Evolutionary conservation across 2,888 invertebrate genomes (phyloP).

Genomic region (Hirtodrosophila trivittata): DNA sequence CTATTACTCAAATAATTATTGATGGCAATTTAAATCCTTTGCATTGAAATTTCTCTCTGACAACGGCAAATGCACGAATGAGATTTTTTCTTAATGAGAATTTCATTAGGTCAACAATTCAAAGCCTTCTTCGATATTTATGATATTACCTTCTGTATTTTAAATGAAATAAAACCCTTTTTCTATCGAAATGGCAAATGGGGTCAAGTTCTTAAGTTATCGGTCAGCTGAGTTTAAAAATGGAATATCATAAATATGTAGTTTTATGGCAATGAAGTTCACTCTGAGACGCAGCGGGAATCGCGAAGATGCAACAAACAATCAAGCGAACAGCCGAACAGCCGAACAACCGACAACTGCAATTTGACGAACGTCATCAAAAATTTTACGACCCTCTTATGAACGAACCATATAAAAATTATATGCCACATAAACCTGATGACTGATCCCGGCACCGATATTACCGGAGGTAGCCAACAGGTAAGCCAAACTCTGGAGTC

Average conservation of each 20-base stretch:
- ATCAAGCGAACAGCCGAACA: constrained; percentile 15
- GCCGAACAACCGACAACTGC: constrained; percentile 37
- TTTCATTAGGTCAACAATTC: neutral
- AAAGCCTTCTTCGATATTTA: neutral
- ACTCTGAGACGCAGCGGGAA: constrained; percentile 35
- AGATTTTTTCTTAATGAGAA: too few species aligned
- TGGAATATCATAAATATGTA: constrained; percentile 58
- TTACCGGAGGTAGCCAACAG: constrained; percentile 30
- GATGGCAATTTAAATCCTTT: too few species aligned
- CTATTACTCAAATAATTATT: too few species aligned
- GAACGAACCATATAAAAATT: constrained; percentile 75
- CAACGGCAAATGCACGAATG: neutral
- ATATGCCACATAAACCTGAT: constrained; percentile 79
- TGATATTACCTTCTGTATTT: neutral
- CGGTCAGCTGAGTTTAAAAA: constrained; percentile 8
- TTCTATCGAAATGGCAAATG: constrained; percentile 20
- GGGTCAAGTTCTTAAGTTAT: constrained; percentile 30
- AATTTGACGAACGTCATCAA: constrained; percentile 81
- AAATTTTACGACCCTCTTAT: constrained; percentile 81
- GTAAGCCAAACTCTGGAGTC: constrained; percentile 48
- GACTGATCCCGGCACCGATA: constrained; percentile 67
- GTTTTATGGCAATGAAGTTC: constrained; percentile 53
- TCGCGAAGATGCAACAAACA: constrained; percentile 7
- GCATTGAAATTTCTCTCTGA: too few species aligned
- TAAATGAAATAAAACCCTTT: neutral